These are phyloP conservation scores for Pelecanoides urinatrix DNA, from an alignment of 2,113 vertebrate species.

Conservation along the genomic window DNA sequence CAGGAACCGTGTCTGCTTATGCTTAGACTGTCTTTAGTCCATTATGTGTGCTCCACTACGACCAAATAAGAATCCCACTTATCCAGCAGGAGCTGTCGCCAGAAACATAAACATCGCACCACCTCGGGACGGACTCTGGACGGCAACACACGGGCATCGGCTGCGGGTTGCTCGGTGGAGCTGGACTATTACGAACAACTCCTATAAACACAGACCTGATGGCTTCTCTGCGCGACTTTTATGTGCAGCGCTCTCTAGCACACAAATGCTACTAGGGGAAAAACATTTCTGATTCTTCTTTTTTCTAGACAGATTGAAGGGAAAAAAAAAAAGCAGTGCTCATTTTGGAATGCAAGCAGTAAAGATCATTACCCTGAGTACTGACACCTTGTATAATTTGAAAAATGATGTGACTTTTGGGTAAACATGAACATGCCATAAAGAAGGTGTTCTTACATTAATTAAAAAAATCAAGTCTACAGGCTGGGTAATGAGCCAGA, in stretches of 20 bases:
- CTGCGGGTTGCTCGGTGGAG: background rate
- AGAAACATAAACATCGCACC: background rate
- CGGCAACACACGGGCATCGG: accelerated
- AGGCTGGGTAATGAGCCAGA: slow-evolving; percentile 63
- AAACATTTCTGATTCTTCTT: background rate
- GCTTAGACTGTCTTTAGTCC: background rate
- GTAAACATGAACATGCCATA: slow-evolving; percentile 63
- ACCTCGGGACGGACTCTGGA: accelerated
- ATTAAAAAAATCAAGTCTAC: slow-evolving; percentile 61
- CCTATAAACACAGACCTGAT: background rate
- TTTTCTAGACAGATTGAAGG: background rate
- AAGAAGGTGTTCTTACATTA: slow-evolving; percentile 65
- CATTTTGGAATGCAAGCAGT: slow-evolving; percentile 40
- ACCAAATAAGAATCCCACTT: background rate
- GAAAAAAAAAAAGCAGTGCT: background rate
- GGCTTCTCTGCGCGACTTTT: background rate
- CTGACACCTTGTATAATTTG: slow-evolving; percentile 68
- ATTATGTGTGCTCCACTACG: accelerated
- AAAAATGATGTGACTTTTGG: slow-evolving; percentile 70
- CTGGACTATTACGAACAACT: background rate
- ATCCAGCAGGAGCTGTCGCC: background rate
- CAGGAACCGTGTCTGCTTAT: background rate
- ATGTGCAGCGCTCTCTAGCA: background rate
- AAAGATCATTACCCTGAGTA: slow-evolving; percentile 27
- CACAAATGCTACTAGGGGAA: background rate